Conservation (phyloP, 2,797 vertebrate genomes). For the Glyptemys insculpta region DNA sequence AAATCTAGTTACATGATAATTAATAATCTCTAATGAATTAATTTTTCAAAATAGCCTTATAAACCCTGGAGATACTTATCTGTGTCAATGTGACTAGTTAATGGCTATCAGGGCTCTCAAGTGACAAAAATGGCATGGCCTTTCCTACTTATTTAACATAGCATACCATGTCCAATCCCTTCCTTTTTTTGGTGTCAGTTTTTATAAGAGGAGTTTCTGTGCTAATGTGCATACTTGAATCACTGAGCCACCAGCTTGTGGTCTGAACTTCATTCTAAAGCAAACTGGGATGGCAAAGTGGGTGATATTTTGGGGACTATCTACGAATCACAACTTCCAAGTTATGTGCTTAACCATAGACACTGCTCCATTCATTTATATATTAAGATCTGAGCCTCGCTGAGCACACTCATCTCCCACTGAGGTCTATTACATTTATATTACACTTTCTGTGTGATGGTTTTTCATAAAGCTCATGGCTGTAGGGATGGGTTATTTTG, state of each 20-base stretch:
- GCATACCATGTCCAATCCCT: rapidly evolving
- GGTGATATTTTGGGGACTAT: neutral
- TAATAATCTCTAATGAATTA: neutral
- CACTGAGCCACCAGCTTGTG: neutral
- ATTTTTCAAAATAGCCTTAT: neutral
- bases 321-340: neutral
- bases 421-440: neutral
- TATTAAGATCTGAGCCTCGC: neutral
- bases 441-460: neutral
- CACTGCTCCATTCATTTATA: neutral
- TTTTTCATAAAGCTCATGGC: neutral
- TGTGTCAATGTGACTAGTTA: neutral
- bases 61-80: neutral
- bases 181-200: neutral
- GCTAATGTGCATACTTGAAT: neutral
- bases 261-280: neutral
- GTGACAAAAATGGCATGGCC: rapidly evolving
- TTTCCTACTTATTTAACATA: neutral
- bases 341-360: rapidly evolving
- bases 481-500: neutral
- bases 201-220: neutral
- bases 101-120: neutral
- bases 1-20: neutral
- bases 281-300: neutral
- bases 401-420: neutral